phyloP scores from a whole-genome alignment of 53 echinoderm and acorn worm genomes.

The Pentamera pediparva region DNA sequence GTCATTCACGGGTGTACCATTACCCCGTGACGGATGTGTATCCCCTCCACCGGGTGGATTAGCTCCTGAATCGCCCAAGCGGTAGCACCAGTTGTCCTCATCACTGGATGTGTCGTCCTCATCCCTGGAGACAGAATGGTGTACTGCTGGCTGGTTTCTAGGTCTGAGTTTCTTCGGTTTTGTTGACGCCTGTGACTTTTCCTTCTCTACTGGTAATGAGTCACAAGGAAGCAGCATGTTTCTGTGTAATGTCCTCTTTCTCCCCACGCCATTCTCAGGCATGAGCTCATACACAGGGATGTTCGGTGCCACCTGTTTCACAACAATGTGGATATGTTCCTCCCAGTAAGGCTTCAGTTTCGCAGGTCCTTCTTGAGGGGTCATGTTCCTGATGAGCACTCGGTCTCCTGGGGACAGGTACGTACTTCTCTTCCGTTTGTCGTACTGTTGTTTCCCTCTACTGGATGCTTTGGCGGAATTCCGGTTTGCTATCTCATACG shows the following conservation, averaged over 20 bases:
- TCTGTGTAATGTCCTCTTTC: slow-evolving; percentile 24
- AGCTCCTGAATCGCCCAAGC: too few relatives aligned
- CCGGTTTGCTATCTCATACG: slow-evolving; percentile 4
- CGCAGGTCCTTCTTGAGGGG: slow-evolving; percentile 16
- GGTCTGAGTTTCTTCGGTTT: background rate
- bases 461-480: background rate
- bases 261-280: slow-evolving; percentile 27
- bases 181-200: background rate
- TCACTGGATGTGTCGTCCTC: slow-evolving; percentile 14
- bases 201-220: background rate
- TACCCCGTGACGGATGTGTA: too few relatives aligned
- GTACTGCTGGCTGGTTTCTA: background rate
- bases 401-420: slow-evolving; percentile 14
- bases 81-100: too few relatives aligned
- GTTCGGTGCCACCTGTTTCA: slow-evolving; percentile 2
- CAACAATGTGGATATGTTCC: slow-evolving; percentile 18
- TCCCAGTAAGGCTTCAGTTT: slow-evolving; percentile 34
- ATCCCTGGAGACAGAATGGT: too few relatives aligned
- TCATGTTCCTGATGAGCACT: slow-evolving; percentile 27
- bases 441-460: background rate
- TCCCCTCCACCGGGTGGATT: too few relatives aligned
- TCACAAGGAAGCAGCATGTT: slow-evolving; percentile 44
- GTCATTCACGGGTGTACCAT: background rate
- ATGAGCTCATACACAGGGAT: slow-evolving; percentile 39
- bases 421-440: background rate